These are phyloP conservation scores for Carassius auratus DNA, from an alignment of 2,113 vertebrate species.

Conservation along the genomic window DNA sequence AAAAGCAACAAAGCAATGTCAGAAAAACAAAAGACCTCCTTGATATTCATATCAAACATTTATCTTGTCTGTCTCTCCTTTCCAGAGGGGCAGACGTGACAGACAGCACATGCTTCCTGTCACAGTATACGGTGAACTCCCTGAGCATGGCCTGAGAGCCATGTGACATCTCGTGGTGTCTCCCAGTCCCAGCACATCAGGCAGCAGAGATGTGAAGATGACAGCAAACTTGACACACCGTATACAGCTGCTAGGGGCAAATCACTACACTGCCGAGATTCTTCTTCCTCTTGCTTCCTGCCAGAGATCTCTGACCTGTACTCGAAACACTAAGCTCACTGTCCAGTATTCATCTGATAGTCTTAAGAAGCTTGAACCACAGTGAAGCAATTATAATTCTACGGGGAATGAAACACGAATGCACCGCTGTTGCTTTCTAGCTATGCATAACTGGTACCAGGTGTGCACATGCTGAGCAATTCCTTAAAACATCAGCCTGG, in stretches of 20 bases:
- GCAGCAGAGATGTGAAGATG: conserved; percentile 62
- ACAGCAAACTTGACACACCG: conserved; percentile 63
- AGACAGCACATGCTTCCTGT: conserved; percentile 69
- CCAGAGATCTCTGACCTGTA: conserved; percentile 66
- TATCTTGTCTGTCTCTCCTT: conserved; percentile 52
- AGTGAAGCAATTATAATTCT: conserved; percentile 24
- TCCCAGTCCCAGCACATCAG: conserved; percentile 69
- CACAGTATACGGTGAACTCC: conserved; percentile 58
- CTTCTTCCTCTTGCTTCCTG: conserved; percentile 59
- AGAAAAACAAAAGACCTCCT: conserved; percentile 8
- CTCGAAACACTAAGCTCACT: conserved; percentile 38
- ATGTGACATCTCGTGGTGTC: conserved; percentile 76
- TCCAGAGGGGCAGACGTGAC: conserved; percentile 61
- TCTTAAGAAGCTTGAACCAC: background rate
- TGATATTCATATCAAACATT: conserved; percentile 38
- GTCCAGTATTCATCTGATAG: background rate
- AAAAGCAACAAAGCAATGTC: conserved; percentile 21
- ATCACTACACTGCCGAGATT: conserved; percentile 52
- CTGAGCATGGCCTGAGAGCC: conserved; percentile 64
- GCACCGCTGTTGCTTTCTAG: conserved; percentile 31
- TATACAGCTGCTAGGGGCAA: conserved; percentile 54
- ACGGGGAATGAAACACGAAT: conserved; percentile 10
- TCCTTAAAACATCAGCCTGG: conserved; percentile 49
- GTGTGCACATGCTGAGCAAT: conserved; percentile 44
- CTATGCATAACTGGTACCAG: conserved; percentile 36